These are phyloP conservation scores for Calonectris borealis DNA, from an alignment of 2,113 vertebrate species.

Conservation along the genomic window DNA sequence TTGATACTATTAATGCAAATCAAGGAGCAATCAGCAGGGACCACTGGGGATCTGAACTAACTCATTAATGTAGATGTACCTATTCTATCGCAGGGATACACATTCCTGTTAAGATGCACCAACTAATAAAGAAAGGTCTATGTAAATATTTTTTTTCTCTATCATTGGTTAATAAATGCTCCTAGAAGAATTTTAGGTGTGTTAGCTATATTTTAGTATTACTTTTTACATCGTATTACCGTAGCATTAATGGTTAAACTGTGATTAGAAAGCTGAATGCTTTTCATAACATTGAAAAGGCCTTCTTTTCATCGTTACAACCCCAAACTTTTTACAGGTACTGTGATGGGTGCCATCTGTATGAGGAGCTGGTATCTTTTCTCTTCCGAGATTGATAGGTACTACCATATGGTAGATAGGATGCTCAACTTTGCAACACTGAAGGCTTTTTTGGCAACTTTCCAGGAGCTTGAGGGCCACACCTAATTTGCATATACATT, in stretches of 20 bases:
- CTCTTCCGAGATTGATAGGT: background rate
- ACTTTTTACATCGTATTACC: background rate
- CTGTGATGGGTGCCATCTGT: slow-evolving; percentile 1
- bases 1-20: background rate
- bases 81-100: background rate
- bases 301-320: background rate
- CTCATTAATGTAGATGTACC: too few species aligned
- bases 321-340: slow-evolving; percentile 28
- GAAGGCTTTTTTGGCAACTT: slow-evolving; percentile 21
- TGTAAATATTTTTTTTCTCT: background rate
- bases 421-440: slow-evolving; percentile 53
- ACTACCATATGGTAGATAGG: slow-evolving; percentile 44
- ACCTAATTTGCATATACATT: slow-evolving; percentile 52
- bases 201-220: background rate
- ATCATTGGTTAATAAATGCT: background rate
- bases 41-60: background rate
- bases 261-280: background rate
- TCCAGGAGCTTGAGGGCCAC: slow-evolving; percentile 55
- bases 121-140: background rate
- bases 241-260: background rate
- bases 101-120: background rate
- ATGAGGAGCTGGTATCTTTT: background rate
- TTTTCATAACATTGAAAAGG: rapidly evolving
- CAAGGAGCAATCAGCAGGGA: background rate
- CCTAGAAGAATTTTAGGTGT: background rate